A percentile compares a stretch with the other conserved stretches of the same genome.
Evolutionary conservation across 2,888 invertebrate genomes (phyloP).

Genomic region (Ctena decussata): DNA sequence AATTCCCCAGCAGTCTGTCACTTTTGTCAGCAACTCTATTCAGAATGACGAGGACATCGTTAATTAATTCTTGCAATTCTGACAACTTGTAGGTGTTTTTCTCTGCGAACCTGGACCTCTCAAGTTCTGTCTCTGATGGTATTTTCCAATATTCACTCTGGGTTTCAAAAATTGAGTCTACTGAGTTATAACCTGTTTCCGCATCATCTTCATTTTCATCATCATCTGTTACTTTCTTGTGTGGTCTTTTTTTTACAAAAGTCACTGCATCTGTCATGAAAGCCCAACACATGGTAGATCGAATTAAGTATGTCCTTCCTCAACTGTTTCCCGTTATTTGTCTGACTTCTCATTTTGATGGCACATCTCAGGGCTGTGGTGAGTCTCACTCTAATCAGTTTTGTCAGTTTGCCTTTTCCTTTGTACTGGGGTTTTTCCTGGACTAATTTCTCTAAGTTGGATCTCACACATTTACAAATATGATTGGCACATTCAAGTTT

Average conservation of each 20-base stretch:
- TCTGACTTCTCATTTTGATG: conserved; percentile 35
- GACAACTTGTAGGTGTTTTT: not conserved
- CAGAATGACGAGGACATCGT: conserved; percentile 22
- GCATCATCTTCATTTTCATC: not conserved
- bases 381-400: conserved; percentile 7
- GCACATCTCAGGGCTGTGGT: conserved; percentile 50
- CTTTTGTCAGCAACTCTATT: conserved; percentile 47
- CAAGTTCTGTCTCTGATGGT: conserved; percentile 1
- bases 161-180: conserved; percentile 13
- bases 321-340: not conserved
- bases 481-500: conserved; percentile 52
- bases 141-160: conserved; percentile 28
- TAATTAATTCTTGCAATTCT: not conserved
- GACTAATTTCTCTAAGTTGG: conserved; percentile 27
- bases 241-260: conserved; percentile 7
- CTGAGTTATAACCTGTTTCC: not conserved
- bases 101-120: not conserved
- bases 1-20: conserved; percentile 43
- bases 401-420: conserved; percentile 32
- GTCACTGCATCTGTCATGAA: conserved; percentile 15
- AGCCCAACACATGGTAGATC: not conserved
- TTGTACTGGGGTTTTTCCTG: conserved; percentile 36
- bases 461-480: conserved; percentile 39
- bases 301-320: conserved; percentile 27
- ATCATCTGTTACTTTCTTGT: not conserved